These are phyloP conservation scores for Piliocolobus tephrosceles DNA, from an alignment of 2,113 vertebrate species.

Conservation along the genomic window DNA sequence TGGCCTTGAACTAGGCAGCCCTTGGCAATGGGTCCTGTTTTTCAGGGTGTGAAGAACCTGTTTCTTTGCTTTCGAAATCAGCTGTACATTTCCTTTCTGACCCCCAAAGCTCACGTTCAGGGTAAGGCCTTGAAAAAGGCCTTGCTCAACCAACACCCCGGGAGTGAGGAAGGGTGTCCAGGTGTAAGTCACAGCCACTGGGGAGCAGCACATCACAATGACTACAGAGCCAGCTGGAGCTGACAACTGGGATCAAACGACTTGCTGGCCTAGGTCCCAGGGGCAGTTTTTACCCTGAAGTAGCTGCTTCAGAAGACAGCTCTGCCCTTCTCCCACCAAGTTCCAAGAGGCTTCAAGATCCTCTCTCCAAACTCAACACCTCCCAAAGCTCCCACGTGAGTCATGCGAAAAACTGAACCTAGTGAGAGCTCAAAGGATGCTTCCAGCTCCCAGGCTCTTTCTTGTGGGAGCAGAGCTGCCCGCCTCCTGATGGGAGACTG, in stretches of 20 bases:
- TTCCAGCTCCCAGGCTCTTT: neutral
- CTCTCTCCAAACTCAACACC: neutral
- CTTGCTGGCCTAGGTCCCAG: neutral
- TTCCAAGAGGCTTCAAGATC: neutral
- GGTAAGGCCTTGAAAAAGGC: neutral
- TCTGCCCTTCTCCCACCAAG: neutral
- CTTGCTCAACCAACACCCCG: neutral
- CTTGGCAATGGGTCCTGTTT: neutral
- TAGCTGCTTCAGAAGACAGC: neutral
- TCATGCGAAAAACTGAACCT: neutral
- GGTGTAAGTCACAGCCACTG: neutral
- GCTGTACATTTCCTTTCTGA: neutral
- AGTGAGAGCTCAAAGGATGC: fast-evolving
- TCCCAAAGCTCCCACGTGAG: neutral
- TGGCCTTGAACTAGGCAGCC: neutral
- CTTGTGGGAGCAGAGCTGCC: neutral
- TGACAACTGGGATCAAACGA: neutral
- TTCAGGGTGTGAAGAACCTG: neutral
- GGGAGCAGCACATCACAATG: fast-evolving
- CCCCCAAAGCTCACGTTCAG: neutral
- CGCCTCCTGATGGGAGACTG: neutral
- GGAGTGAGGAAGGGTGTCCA: neutral
- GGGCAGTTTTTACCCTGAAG: neutral
- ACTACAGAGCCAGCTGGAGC: neutral
- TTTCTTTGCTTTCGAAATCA: neutral